Base-by-base conservation (phyloP, 2,888 invertebrate genomes). In the Pseudococcus jackbeardsleyi region DNA sequence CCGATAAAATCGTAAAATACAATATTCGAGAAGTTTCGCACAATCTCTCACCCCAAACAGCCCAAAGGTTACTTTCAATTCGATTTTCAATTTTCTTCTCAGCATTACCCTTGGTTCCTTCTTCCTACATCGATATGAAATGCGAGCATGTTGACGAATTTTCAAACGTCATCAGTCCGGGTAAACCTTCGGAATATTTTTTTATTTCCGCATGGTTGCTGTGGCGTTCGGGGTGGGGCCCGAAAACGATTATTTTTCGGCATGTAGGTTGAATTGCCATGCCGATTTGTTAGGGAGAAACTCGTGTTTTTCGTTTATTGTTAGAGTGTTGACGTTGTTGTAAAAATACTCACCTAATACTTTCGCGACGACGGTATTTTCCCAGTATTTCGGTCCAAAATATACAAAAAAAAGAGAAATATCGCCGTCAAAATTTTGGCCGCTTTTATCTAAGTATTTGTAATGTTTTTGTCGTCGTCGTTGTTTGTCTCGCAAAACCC, bases 231-330 rank as follows among this genome's bases (percentile, higher is more conserved):
- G 19, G 19, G 64, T 19, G n/a, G 19, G 26, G 26, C 68, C 68
- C 26, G 26, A 68, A 68, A 68, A 68, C 68, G 68, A 68, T 68
- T 68, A 68, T 68, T 26, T 68, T 68, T 68, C 12, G 26, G 68
- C 26, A 26, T 68, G 26, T 68, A 68, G 12, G 68, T 26, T 68
- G 68, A 68, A 68, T 26, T 26, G 68, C 26, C 19, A 11, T 26
- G 26, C 26, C 19, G 26, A 68, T 26, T 26, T 68, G 22, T 22
- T 26, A 26, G 12, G 26, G 26, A 22, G 26, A 68, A 68, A 26
- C 11, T 11, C 9, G 68, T 68, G 26, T 68, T 68, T 11, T 15
- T 0, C 26, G 68, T 5, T 1, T 68, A 68, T 68, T 68, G 68
- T 26, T 68, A 11, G 26, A 68, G 68, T 68, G 68, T 64, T 5